Evolutionary conservation across 2,888 invertebrate genomes (phyloP).

Genomic region (Fragum whitleyi): DNA sequence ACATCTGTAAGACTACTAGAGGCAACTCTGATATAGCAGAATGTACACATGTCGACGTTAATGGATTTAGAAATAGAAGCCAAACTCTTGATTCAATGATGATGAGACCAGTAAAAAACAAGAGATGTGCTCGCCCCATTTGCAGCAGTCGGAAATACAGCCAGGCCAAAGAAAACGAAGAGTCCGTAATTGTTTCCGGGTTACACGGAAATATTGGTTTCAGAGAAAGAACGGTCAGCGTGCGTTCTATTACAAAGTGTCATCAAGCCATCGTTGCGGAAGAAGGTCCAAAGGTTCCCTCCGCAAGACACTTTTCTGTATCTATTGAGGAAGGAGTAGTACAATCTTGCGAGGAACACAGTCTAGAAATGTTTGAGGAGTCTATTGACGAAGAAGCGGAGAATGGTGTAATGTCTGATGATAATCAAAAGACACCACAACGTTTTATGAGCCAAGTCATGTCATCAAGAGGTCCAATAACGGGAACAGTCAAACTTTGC

Average conservation of each 20-base stretch:
- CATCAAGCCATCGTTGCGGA: background rate
- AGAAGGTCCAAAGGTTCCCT: background rate
- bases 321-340: background rate
- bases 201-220: background rate
- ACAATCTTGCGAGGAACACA: background rate
- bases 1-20: too few species aligned
- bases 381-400: background rate
- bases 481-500: slow-evolving; percentile 1
- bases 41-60: too few species aligned
- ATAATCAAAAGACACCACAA: background rate
- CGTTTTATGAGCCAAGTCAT: background rate
- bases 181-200: background rate
- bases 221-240: background rate
- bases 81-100: too few species aligned
- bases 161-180: too few species aligned
- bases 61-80: too few species aligned
- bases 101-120: too few species aligned
- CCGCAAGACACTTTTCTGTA: background rate
- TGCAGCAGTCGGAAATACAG: too few species aligned
- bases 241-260: background rate
- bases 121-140: too few species aligned
- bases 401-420: background rate
- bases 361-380: background rate
- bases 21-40: too few species aligned
- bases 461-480: background rate